phyloP scores from a whole-genome alignment of 1,140 invertebrate species.

The Nephila pilipes region DNA sequence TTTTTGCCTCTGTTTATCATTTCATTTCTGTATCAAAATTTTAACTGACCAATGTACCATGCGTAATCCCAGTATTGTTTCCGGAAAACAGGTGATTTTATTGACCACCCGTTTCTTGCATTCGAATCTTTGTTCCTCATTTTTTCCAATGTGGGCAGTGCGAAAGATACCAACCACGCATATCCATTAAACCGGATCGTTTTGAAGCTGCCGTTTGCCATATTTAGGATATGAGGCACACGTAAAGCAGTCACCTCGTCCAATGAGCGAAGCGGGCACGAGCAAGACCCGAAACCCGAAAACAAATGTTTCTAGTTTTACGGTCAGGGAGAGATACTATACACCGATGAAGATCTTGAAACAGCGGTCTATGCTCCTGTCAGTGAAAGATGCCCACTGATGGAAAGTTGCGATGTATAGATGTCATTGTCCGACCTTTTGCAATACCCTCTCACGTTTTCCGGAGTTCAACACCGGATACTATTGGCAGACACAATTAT shows the following conservation, averaged over 20 bases:
- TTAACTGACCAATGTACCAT: neutral
- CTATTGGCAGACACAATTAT: neutral
- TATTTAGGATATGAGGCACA: neutral
- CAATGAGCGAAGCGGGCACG: conserved; percentile 9
- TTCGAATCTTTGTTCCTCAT: neutral
- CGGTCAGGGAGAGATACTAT: neutral
- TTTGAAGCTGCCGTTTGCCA: conserved; percentile 32
- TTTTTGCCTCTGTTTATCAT: neutral
- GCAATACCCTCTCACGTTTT: conserved; percentile 37
- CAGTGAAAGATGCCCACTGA: conserved; percentile 61
- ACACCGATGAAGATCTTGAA: neutral
- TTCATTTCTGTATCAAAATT: neutral
- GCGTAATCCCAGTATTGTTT: neutral
- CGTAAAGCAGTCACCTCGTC: conserved; percentile 9
- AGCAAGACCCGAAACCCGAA: neutral
- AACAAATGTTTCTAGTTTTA: conserved; percentile 1
- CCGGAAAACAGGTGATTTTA: neutral
- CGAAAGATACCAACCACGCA: conserved; percentile 39
- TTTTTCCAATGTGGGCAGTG: conserved; percentile 33
- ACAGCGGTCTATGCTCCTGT: neutral
- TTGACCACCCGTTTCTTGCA: neutral
- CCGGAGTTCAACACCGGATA: conserved; percentile 45
- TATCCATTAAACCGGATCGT: conserved; percentile 62
- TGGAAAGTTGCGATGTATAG: conserved; percentile 58
- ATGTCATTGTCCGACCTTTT: conserved; percentile 58